phyloP scores from a whole-genome alignment of 2,797 vertebrate genomes.

The Falco biarmicus region DNA sequence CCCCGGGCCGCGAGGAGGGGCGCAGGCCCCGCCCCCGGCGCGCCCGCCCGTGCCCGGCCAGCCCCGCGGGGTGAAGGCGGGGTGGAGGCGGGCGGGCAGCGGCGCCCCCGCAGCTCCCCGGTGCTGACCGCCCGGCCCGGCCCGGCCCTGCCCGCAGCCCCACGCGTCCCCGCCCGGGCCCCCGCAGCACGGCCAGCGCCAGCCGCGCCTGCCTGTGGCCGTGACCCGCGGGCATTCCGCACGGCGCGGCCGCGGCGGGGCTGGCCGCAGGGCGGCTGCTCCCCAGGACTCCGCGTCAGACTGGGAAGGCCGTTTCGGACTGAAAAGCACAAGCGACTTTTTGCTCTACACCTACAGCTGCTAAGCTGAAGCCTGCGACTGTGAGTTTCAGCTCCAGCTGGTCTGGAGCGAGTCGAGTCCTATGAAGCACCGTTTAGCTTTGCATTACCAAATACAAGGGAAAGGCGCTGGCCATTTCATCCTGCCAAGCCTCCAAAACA shows the following conservation, averaged over 20 bases:
- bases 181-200: neutral
- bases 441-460: accelerated
- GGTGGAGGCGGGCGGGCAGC: too few relatives aligned
- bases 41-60: too few relatives aligned
- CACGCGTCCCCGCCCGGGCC: neutral
- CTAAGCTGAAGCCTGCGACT: neutral
- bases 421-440: neutral
- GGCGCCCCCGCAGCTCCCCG: too few relatives aligned
- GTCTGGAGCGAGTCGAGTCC: neutral
- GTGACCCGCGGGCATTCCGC: neutral
- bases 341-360: neutral
- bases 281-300: too few relatives aligned
- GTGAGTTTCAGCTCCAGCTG: neutral
- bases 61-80: too few relatives aligned
- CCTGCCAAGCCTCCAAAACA: neutral
- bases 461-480: neutral
- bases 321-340: neutral
- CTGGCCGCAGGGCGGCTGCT: accelerated
- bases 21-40: too few relatives aligned
- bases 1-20: too few relatives aligned
- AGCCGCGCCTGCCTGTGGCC: neutral
- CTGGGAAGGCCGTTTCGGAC: neutral
- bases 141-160: too few relatives aligned
- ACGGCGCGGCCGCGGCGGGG: accelerated
- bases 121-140: too few relatives aligned